Evolutionary conservation across 2,888 invertebrate species (phyloP), one percentile per base, ranked within the genome.

Genomic region (Apocheima hispidaria): DNA sequence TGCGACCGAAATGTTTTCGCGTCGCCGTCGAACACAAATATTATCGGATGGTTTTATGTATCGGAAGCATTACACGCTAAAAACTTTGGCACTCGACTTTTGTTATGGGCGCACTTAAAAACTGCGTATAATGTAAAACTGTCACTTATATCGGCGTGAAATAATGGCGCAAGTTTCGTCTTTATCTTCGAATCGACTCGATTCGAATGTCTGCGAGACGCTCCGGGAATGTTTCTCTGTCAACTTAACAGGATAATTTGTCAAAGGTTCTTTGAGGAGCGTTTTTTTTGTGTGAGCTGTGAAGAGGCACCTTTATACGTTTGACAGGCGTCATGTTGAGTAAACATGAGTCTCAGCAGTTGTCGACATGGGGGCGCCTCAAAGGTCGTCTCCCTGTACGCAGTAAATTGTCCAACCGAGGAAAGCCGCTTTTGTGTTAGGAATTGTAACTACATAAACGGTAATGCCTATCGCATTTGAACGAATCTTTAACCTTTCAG

Each of bases 1-100:
- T 76, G 52, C 73, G 75, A 78, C 78, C 85, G 81, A 84, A 88
- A 88, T 88, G 88, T 88, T 89, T 90, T 86, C 86, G 81, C 79
- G 82, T 87, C 86, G 86, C 83, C 86, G 83, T 79, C 83, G 83
- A 86, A 84, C 84, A 83, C 91, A 87, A 90, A 91, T 90, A 90
- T 87, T 87, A 88, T 88, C 86, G 84, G 87, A 90, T 89, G 82
- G 88, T 83, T 90, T 91, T 90, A 90, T 92, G 91, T 91, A 90
- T 91, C 90, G 90, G 90, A 89, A 88, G 84, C 83, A 90, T 92
- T 91, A 88, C 83, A 86, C 84, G 87, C 87, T 88, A 84, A 87
- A 88, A 92, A 90, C 82, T 91, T 88, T 87, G 86, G 84, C 87
- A 85, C 87, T 88, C 80, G 76, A 78, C 71, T 66, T 73, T 73